A percentile compares a stretch with the other conserved stretches of the same genome.
Evolutionary conservation across 2,113 vertebrate genomes (phyloP).

Genomic region (Brachypteracias leptosomus): DNA sequence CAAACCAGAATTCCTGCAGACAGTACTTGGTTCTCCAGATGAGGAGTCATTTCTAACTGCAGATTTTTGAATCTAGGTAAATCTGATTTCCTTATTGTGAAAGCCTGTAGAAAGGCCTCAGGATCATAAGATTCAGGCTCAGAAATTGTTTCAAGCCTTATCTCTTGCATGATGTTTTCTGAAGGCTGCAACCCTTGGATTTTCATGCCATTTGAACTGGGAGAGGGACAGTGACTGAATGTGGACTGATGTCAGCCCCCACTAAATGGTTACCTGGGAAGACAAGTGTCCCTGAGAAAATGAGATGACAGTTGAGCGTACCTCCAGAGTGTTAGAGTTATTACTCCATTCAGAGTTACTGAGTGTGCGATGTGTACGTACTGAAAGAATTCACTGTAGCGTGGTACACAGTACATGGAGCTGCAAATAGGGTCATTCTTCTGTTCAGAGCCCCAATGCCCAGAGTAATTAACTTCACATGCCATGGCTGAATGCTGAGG

Average conservation of each 20-base stretch:
- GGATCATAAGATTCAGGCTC: neutral
- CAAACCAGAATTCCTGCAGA: constrained; percentile 7
- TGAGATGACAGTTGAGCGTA: constrained; percentile 38
- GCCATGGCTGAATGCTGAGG: constrained; percentile 34
- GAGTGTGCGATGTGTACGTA: constrained; percentile 10
- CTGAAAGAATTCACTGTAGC: constrained; percentile 62
- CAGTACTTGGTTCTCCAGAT: neutral
- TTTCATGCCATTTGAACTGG: constrained; percentile 53
- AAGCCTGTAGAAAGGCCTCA: neutral
- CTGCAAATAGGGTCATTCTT: constrained; percentile 68
- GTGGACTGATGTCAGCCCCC: constrained; percentile 66
- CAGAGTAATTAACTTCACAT: constrained; percentile 75
- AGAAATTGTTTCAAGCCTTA: neutral
- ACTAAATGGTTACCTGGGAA: constrained; percentile 44
- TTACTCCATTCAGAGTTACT: constrained; percentile 41
- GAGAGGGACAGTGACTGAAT: constrained; percentile 57
- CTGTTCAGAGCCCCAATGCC: constrained; percentile 55
- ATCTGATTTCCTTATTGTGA: neutral
- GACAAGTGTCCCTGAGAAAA: constrained; percentile 41
- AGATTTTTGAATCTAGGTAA: neutral
- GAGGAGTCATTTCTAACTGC: neutral
- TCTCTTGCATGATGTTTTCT: constrained; percentile 48
- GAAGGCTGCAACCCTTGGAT: constrained; percentile 67
- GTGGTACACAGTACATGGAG: constrained; percentile 32
- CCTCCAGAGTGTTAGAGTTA: constrained; percentile 48